These are phyloP conservation scores for Conomelus anceps DNA, from an alignment of 2,888 invertebrate species.

Conservation along the genomic window DNA sequence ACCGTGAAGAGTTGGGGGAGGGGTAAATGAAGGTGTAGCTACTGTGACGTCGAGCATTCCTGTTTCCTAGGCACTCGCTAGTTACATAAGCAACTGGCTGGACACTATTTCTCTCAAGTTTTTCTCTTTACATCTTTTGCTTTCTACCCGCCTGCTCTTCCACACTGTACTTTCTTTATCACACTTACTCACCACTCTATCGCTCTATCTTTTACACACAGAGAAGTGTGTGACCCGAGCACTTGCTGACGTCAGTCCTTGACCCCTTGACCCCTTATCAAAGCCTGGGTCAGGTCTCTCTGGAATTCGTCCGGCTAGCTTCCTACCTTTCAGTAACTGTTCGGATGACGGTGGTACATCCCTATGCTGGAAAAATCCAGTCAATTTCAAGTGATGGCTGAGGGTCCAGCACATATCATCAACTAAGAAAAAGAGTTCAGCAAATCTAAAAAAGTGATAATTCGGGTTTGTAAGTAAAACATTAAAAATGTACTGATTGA, in stretches of 20 bases:
- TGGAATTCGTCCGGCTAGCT: neutral
- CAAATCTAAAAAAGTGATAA: too few species aligned
- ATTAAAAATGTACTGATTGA: too few species aligned
- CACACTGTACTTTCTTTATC: too few species aligned
- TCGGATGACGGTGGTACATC: neutral
- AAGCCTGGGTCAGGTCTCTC: neutral
- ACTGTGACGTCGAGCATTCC: neutral
- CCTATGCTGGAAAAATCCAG: too few species aligned
- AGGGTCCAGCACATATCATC: too few species aligned
- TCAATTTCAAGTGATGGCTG: too few species aligned
- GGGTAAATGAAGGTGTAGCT: neutral
- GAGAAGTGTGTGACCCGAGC: neutral
- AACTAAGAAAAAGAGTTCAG: too few species aligned
- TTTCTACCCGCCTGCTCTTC: neutral
- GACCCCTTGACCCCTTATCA: neutral
- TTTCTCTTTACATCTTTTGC: too few species aligned
- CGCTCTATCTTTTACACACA: neutral
- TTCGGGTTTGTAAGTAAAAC: too few species aligned
- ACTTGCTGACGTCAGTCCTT: neutral
- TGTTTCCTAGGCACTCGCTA: neutral
- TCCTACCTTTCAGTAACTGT: neutral
- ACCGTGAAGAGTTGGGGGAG: neutral
- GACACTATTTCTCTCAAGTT: neutral
- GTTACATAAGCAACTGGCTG: neutral
- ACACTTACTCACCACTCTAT: too few species aligned